Evolutionary conservation across 2,113 vertebrate species (phyloP), one percentile per base, ranked within the genome.

Genomic region (Progne subis): DNA sequence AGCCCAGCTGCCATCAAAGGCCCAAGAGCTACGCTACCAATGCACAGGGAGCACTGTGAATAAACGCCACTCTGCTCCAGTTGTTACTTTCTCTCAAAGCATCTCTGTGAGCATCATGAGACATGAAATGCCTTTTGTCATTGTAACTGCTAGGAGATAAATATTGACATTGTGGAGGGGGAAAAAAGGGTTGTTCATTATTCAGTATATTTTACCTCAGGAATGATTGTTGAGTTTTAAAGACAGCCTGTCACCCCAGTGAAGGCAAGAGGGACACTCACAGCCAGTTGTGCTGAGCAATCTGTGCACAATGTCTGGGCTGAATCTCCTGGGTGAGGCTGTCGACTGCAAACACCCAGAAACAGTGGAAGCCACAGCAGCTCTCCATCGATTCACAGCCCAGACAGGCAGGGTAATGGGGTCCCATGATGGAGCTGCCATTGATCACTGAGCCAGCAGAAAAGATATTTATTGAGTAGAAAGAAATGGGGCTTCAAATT

Each of bases 271-370:
- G 43, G 23, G 31, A 24, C 10, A 8, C 46, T 25, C 49, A 82
- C 7, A 18, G 61, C 21, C 55, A 23, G 47, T 16, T n/a, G 20
- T 1, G 3, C 31, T 37, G 83, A 86, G 31, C 43, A 31, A 59
- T 34, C 29, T 39, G 55, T 43, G 59, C n/a, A n/a, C 59, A 23
- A 6, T 0, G 1, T 18, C 52, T 52, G 76, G 50, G 21, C 20
- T 0, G 0, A 47, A 52, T 7, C 34, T 44, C 69, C 64, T 8
- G 31, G 46, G 24, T 8, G 18, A 1, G 1, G 21, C 46, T 49
- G 44, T 12, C 1, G 1, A 20, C n/a, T 0, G 0, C 56, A 37
- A 41, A 56, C 2, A 2, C 41, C 47, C 24, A 60, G 64, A 53
- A 55, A 14, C n/a, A 92, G 81, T 8, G 12, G 34, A 49, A 65